phyloP scores from a whole-genome alignment of 2,888 invertebrate genomes.

The Trichogramma dendrolimi region DNA sequence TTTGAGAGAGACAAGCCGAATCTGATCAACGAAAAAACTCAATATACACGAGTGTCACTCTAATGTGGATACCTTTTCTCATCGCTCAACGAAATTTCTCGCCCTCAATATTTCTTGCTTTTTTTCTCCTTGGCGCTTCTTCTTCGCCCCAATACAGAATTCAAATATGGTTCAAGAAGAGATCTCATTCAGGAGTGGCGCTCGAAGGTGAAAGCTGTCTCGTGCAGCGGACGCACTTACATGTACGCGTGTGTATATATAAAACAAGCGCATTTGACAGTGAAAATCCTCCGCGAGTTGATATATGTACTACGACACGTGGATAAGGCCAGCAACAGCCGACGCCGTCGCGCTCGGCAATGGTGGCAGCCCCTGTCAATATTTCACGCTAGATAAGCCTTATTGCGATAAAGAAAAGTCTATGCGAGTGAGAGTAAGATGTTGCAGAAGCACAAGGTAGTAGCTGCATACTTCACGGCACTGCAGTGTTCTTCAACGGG shows the following conservation, averaged over 20 bases:
- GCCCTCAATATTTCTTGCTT: too few relatives aligned
- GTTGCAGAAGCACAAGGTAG: not conserved
- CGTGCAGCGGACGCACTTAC: conserved; percentile 17
- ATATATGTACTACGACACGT: too few relatives aligned
- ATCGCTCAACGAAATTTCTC: too few relatives aligned
- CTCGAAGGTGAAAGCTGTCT: conserved; percentile 27
- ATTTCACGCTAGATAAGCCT: conserved; percentile 29
- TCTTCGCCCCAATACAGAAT: too few relatives aligned
- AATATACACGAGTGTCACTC: too few relatives aligned
- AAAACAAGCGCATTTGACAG: conserved; percentile 28
- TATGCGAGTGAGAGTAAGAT: conserved; percentile 1
- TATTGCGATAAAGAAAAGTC: conserved; percentile 27
- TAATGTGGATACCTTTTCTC: too few relatives aligned
- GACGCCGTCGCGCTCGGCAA: conserved; percentile 7
- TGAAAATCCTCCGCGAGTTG: conserved; percentile 13
- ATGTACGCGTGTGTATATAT: not conserved
- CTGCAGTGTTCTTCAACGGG: conserved; percentile 1
- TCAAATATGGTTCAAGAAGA: too few relatives aligned
- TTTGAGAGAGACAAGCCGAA: too few relatives aligned
- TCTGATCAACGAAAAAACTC: too few relatives aligned
- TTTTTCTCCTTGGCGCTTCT: too few relatives aligned
- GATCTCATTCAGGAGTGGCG: too few relatives aligned
- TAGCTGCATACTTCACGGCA: conserved; percentile 7
- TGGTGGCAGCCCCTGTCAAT: conserved; percentile 23
- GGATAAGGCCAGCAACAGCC: too few relatives aligned